phyloP scores from a whole-genome alignment of 2,113 vertebrate genomes.

The Fulica atra region DNA sequence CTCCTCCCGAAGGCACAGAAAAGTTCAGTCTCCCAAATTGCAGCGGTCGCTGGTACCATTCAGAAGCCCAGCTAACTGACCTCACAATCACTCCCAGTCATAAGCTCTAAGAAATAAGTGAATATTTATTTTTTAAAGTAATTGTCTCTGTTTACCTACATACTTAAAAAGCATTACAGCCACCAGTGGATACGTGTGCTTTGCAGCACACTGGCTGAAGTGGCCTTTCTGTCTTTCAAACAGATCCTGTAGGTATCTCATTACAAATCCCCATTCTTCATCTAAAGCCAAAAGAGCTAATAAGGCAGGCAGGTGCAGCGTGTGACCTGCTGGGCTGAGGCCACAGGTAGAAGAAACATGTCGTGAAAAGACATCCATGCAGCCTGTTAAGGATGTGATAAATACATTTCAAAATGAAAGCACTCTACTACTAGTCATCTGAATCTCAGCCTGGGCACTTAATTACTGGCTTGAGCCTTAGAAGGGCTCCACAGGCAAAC shows the following conservation, averaged over 20 bases:
- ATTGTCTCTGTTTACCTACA: not conserved
- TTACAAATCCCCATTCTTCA: not conserved
- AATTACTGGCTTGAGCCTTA: not conserved
- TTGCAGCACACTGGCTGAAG: not conserved
- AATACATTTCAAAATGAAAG: not conserved
- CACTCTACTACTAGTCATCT: not conserved
- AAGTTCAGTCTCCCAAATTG: not conserved
- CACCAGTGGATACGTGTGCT: fast-evolving
- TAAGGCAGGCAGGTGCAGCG: fast-evolving
- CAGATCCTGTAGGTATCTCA: not conserved
- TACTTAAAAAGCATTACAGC: not conserved
- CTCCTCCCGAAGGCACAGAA: not conserved
- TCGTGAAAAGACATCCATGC: not conserved
- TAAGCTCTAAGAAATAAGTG: not conserved
- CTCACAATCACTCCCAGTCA: no score
- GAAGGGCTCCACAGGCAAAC: not conserved
- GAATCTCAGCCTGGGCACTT: not conserved
- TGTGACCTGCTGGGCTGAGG: not conserved
- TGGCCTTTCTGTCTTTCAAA: not conserved
- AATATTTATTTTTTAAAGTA: not conserved
- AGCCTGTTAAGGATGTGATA: not conserved
- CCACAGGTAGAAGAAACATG: not conserved
- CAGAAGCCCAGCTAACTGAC: not conserved
- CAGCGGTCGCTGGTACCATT: fast-evolving
- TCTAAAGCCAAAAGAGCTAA: not conserved